Percentiles rank a stretch among this genome's conserved stretches.
phyloP scores from a whole-genome alignment of 2,797 vertebrate genomes.

The Tympanoctomys barrerae region DNA sequence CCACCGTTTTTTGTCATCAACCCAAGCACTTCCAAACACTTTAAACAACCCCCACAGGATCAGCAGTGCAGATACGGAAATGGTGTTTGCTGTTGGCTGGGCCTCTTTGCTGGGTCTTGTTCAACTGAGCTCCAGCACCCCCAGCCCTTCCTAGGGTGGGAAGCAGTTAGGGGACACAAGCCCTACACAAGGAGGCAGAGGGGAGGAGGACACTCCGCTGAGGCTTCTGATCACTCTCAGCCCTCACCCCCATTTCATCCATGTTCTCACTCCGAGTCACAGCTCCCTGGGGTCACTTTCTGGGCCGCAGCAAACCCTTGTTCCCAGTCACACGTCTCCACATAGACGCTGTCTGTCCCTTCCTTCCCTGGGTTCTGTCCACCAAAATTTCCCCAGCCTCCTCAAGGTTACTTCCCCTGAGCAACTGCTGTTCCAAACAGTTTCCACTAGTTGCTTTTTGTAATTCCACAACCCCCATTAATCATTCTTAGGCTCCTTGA shows the following conservation, averaged over 20 bases:
- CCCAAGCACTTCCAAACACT: background rate
- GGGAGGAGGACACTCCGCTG: background rate
- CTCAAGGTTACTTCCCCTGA: constrained; percentile 58
- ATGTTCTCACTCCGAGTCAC: background rate
- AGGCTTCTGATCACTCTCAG: too few species aligned
- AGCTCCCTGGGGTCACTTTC: background rate
- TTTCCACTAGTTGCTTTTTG: constrained; percentile 62
- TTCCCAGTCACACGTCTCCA: background rate
- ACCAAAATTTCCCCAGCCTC: background rate
- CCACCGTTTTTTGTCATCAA: background rate
- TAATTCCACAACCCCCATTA: constrained; percentile 77
- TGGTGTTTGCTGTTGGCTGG: accelerated
- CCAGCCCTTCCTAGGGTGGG: background rate
- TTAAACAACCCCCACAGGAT: background rate
- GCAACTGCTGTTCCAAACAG: constrained; percentile 43
- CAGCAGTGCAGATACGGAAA: background rate
- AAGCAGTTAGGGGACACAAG: too few species aligned
- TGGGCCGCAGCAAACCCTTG: background rate
- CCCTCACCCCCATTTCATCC: background rate
- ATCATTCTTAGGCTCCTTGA: constrained; percentile 79
- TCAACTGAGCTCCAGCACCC: background rate
- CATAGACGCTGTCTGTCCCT: accelerated
- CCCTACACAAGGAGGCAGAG: accelerated
- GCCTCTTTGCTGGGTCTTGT: background rate
- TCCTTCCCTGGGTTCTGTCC: background rate